phyloP scores from a whole-genome alignment of 2,113 vertebrate species.

The Lichenostomus cassidix region DNA sequence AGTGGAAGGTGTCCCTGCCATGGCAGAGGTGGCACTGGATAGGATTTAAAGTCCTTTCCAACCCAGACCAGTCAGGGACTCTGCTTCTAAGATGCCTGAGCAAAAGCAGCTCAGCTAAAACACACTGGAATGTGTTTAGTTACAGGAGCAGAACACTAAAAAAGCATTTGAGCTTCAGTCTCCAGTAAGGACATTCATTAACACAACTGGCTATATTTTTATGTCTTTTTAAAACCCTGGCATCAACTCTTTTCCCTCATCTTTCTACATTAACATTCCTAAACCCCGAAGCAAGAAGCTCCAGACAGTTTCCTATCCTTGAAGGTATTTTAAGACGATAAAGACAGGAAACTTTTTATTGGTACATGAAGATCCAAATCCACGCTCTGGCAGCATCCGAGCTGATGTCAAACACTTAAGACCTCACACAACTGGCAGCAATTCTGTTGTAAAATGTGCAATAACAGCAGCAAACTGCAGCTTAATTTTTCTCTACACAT shows the following conservation, averaged over 20 bases:
- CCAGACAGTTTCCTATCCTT: neutral
- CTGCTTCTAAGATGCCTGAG: neutral
- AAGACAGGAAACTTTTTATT: neutral
- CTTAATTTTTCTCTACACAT: neutral
- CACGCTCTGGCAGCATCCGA: fast-evolving
- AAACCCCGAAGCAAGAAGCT: neutral
- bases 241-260: neutral
- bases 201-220: neutral
- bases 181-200: neutral
- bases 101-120: neutral
- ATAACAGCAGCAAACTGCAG: neutral
- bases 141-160: neutral
- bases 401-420: neutral
- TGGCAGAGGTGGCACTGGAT: neutral
- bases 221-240: neutral
- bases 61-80: neutral
- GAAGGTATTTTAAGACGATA: neutral
- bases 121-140: neutral
- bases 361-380: neutral
- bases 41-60: fast-evolving
- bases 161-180: neutral
- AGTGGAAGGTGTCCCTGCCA: neutral
- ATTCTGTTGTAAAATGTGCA: neutral
- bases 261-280: neutral
- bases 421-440: slow-evolving; percentile 10